Evolutionary conservation across 2,888 invertebrate genomes (phyloP).

Genomic region (Alviniconcha strummeri): DNA sequence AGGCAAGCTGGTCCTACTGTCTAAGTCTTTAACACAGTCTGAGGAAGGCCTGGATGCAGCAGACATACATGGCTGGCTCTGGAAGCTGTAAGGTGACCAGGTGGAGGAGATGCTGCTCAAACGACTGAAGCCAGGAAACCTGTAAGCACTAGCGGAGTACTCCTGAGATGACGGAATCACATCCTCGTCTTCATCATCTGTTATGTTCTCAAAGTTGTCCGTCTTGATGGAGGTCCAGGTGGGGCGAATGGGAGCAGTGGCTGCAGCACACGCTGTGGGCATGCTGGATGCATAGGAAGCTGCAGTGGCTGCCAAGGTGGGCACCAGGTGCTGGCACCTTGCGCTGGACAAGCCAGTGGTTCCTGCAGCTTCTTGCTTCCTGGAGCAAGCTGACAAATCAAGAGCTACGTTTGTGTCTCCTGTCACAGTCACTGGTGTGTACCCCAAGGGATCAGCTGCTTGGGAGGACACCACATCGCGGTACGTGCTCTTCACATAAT

Average conservation of each 20-base stretch:
- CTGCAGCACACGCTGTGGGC: background rate
- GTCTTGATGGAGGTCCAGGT: constrained; percentile 44
- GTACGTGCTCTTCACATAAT: too few species aligned
- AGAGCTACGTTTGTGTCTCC: too few species aligned
- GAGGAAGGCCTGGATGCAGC: background rate
- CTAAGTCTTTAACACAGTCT: background rate
- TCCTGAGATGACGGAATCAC: constrained; percentile 28
- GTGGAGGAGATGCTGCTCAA: constrained; percentile 12
- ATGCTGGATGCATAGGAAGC: background rate
- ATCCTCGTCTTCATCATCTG: constrained; percentile 49
- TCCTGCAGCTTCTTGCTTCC: too few species aligned
- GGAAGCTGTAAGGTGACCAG: constrained; percentile 1
- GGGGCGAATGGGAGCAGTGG: background rate
- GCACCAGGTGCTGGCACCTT: too few species aligned
- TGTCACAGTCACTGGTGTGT: too few species aligned
- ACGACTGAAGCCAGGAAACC: constrained; percentile 23
- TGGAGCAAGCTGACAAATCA: too few species aligned
- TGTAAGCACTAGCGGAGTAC: constrained; percentile 4
- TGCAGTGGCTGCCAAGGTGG: background rate
- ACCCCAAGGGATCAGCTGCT: too few species aligned
- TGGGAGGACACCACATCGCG: too few species aligned
- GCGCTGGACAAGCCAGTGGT: too few species aligned
- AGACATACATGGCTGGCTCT: background rate
- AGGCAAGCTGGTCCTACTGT: background rate
- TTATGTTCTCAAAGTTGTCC: constrained; percentile 53